Evolutionary conservation across 1,140 invertebrate genomes (phyloP).

Genomic region (Lordiphosa collinella): DNA sequence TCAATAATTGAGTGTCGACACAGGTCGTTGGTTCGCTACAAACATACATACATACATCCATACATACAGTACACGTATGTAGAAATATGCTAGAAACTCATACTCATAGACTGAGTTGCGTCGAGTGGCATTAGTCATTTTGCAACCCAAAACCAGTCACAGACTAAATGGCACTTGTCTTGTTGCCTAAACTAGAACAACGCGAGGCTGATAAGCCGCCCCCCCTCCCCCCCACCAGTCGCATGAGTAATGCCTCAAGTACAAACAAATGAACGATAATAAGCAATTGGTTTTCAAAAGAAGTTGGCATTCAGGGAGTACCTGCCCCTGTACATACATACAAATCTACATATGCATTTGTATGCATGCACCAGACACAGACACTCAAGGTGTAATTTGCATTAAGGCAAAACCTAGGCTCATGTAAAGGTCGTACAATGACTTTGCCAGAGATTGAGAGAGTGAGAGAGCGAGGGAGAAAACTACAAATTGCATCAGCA

Average conservation of each 20-base stretch:
- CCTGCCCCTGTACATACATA: background rate
- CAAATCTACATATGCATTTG: background rate
- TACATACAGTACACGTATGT: too few relatives aligned
- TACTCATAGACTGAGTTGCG: too few relatives aligned
- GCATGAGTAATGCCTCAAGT: constrained; percentile 35
- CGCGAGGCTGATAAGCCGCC: constrained; percentile 34
- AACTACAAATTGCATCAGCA: background rate
- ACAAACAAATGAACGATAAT: constrained; percentile 14
- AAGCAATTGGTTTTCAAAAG: constrained; percentile 14
- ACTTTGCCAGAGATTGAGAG: constrained; percentile 25
- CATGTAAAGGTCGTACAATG: constrained; percentile 59
- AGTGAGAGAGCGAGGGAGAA: background rate
- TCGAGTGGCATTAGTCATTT: constrained; percentile 39
- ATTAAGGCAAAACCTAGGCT: constrained; percentile 36
- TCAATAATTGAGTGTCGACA: too few relatives aligned
- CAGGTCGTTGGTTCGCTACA: too few relatives aligned
- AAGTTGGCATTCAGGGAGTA: background rate
- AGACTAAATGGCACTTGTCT: constrained; percentile 58
- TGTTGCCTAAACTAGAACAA: constrained; percentile 13
- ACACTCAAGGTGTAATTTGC: constrained; percentile 18
- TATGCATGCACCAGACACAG: constrained; percentile 9
- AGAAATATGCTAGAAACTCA: too few relatives aligned
- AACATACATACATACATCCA: too few relatives aligned
- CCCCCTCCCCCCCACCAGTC: too few relatives aligned
- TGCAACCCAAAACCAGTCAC: constrained; percentile 19